A percentile compares a stretch with the other conserved stretches of the same genome.
phyloP scores from a whole-genome alignment of 1,140 invertebrate species.

The Drosophila jambulina region DNA sequence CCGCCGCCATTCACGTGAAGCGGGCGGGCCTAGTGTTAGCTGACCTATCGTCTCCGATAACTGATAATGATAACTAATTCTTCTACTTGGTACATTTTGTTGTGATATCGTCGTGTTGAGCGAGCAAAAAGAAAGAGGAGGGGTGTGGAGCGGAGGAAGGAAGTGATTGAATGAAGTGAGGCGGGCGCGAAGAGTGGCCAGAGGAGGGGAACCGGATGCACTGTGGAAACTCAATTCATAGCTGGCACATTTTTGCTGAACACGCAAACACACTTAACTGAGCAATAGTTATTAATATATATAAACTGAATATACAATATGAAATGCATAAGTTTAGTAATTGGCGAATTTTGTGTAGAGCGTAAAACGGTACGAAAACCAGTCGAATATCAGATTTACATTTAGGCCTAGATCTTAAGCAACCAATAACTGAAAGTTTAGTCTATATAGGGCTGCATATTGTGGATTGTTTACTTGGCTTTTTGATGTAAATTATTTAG shows the following conservation, averaged over 20 bases:
- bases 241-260: slow-evolving; percentile 68
- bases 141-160: background rate
- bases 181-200: background rate
- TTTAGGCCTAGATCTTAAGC: slow-evolving; percentile 74
- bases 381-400: slow-evolving; percentile 79
- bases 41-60: slow-evolving; percentile 38
- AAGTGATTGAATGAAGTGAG: background rate
- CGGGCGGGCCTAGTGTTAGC: slow-evolving; percentile 30
- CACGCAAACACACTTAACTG: slow-evolving; percentile 77
- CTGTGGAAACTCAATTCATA: slow-evolving; percentile 58
- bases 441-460: slow-evolving; percentile 65
- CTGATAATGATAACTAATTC: slow-evolving; percentile 78
- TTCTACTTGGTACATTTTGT: slow-evolving; percentile 84
- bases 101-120: slow-evolving; percentile 82
- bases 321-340: slow-evolving; percentile 76
- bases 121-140: slow-evolving; percentile 62
- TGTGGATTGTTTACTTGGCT: slow-evolving; percentile 63
- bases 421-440: slow-evolving; percentile 72
- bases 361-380: slow-evolving; percentile 63
- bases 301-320: slow-evolving; percentile 59
- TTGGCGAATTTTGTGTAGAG: slow-evolving; percentile 81
- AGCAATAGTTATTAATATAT: slow-evolving; percentile 76
- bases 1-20: slow-evolving; percentile 83
- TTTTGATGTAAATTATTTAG: slow-evolving; percentile 70
- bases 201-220: slow-evolving; percentile 31